Evolutionary conservation across 1,140 invertebrate species (phyloP).

Genomic region (Heliconius hermathena): DNA sequence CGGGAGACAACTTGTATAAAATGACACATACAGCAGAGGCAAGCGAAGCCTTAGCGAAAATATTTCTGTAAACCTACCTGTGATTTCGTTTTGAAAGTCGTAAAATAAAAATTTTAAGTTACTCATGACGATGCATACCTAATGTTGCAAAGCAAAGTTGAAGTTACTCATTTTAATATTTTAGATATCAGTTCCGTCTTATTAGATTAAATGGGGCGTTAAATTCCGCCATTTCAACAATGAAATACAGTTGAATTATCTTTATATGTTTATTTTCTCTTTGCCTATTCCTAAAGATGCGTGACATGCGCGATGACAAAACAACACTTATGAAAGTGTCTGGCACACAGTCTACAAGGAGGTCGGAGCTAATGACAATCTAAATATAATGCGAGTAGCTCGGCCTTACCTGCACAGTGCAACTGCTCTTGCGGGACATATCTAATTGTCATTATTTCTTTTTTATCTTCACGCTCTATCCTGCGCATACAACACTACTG

Average conservation of each 20-base stretch:
- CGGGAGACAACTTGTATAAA: no score
- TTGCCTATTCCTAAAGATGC: not conserved
- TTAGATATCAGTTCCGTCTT: not conserved
- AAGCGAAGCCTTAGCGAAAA: no score
- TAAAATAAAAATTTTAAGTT: no score
- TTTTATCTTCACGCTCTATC: not conserved
- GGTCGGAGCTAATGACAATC: not conserved
- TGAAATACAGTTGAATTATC: not conserved
- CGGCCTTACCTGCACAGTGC: not conserved
- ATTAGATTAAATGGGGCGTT: not conserved
- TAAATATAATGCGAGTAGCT: not conserved
- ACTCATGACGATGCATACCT: no score
- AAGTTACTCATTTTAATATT: no score
- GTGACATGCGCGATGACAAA: not conserved
- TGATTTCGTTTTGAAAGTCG: no score
- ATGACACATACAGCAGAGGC: no score
- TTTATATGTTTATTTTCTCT: not conserved
- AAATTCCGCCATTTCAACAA: not conserved
- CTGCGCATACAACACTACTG: no score
- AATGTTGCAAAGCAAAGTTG: no score
- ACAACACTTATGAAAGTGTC: not conserved
- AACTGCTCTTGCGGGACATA: not conserved
- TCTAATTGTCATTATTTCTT: not conserved
- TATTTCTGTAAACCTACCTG: no score
- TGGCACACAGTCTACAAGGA: constrained; percentile 1